A percentile compares a stretch with the other conserved stretches of the same genome.
Evolutionary conservation across 2,797 vertebrate genomes (phyloP).

Genomic region (Stomatorhinus walkeri): DNA sequence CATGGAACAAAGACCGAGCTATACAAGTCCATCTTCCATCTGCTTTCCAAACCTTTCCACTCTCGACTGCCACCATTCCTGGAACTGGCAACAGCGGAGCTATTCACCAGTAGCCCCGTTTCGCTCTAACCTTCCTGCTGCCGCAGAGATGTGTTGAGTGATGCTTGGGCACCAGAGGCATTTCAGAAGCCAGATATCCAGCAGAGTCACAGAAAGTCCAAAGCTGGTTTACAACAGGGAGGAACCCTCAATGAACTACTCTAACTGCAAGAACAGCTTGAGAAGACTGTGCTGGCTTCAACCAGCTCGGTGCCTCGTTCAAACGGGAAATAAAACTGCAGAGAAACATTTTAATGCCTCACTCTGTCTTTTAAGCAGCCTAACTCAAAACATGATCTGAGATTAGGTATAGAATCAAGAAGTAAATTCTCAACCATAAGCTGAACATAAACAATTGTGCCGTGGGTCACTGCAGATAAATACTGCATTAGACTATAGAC

Average conservation of each 20-base stretch:
- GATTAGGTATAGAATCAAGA: background rate
- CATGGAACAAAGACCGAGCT: background rate
- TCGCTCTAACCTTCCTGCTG: background rate
- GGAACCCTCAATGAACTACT: background rate
- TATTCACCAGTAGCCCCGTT: background rate
- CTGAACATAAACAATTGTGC: background rate
- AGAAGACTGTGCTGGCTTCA: background rate
- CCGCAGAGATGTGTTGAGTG: constrained; percentile 15
- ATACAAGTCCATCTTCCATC: constrained; percentile 9
- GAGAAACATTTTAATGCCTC: background rate
- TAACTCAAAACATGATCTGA: background rate
- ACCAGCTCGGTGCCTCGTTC: background rate
- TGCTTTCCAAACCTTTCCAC: background rate
- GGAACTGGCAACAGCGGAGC: constrained; percentile 16
- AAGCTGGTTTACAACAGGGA: background rate
- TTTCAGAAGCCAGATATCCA: constrained; percentile 15
- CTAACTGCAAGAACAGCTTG: background rate
- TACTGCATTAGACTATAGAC: background rate
- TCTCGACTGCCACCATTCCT: background rate
- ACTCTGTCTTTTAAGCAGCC: background rate
- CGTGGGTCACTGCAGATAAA: background rate
- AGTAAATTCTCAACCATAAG: background rate
- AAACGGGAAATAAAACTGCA: background rate
- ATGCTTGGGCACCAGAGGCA: constrained; percentile 3
- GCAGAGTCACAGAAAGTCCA: constrained; percentile 6